phyloP scores from a whole-genome alignment of 2,113 vertebrate genomes.

The Isurus oxyrinchus region DNA sequence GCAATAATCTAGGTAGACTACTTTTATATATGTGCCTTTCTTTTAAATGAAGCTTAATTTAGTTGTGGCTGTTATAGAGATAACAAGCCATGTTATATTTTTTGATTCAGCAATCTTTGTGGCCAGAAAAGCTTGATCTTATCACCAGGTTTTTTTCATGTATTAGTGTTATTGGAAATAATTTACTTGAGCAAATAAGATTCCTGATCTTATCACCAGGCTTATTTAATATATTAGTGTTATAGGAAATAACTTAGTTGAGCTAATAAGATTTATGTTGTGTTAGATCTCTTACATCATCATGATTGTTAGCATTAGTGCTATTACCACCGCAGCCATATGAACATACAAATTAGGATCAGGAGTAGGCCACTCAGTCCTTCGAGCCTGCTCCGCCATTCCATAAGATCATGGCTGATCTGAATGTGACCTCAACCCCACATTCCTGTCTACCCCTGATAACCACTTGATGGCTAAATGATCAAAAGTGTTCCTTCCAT shows the following conservation, averaged over 20 bases:
- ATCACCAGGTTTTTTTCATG: not conserved
- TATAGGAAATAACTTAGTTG: not conserved
- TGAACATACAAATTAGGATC: no score
- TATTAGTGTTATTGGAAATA: not conserved
- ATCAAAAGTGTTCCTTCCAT: not conserved
- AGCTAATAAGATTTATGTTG: not conserved
- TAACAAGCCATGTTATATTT: not conserved
- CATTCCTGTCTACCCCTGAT: no score
- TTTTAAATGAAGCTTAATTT: not conserved
- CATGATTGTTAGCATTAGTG: not conserved
- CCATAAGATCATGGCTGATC: no score
- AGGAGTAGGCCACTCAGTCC: no score
- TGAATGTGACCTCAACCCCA: no score
- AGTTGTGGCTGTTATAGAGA: not conserved
- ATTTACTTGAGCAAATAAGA: not conserved
- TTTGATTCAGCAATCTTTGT: not conserved
- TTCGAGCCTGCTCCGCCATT: no score
- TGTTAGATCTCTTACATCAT: not conserved
- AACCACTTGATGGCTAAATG: not conserved
- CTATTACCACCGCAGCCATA: not conserved
- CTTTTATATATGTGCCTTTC: not conserved
- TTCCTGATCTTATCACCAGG: not conserved
- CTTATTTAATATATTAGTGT: not conserved
- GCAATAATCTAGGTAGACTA: not conserved
- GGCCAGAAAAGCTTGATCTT: not conserved